Percentiles rank a stretch among this genome's conserved stretches.
Conservation (phyloP, 2,888 invertebrate genomes). For the Eurois occulta region DNA sequence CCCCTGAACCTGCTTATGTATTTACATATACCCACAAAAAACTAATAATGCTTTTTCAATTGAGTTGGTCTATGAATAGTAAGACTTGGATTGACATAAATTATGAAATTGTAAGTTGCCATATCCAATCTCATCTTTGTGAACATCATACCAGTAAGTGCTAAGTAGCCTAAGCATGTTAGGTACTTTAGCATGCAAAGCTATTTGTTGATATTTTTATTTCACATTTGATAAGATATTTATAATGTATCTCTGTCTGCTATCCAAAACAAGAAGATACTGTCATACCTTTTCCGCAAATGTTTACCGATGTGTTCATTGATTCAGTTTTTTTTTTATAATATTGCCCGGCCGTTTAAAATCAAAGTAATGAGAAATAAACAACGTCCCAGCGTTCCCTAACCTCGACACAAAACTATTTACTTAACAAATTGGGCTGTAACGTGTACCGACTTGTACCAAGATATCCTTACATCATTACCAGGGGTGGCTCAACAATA, state of each 20-base stretch:
- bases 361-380: constrained; percentile 5
- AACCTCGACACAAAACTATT: constrained; percentile 44
- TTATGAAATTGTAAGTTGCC: neutral
- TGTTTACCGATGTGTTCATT: neutral
- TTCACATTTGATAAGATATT: neutral
- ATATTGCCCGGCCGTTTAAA: neutral
- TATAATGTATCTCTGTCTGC: neutral
- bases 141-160: neutral
- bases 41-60: neutral
- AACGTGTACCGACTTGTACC: constrained; percentile 24
- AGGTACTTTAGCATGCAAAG: neutral
- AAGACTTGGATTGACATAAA: neutral
- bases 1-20: constrained; percentile 3
- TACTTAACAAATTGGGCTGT: constrained; percentile 60
- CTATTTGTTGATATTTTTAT: neutral
- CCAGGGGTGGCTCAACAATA: constrained; percentile 71
- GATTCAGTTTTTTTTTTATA: neutral
- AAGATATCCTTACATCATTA: constrained; percentile 75
- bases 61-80: neutral
- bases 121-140: neutral
- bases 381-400: neutral
- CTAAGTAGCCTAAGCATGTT: neutral
- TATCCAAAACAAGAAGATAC: neutral
- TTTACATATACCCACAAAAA: neutral
- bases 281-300: neutral